phyloP scores from a whole-genome alignment of 2,888 invertebrate genomes.

The Itoplectis maculator region DNA sequence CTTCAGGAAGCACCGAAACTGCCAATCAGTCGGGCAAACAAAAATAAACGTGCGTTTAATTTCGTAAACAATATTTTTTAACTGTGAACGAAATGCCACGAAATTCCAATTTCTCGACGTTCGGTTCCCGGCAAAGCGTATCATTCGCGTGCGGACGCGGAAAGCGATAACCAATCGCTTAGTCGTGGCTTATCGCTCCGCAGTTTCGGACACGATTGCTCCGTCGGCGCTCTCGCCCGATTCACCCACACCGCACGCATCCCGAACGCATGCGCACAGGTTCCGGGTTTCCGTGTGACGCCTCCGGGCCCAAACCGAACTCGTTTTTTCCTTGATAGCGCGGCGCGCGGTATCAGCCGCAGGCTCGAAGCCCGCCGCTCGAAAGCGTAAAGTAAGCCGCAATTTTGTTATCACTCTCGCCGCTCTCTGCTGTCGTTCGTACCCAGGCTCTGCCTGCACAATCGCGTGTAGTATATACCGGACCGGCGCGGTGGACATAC shows the following conservation, averaged over 20 bases:
- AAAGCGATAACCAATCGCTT: constrained; percentile 18
- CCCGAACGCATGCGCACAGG: neutral
- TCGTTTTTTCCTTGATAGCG: constrained; percentile 24
- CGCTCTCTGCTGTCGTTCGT: constrained; percentile 22
- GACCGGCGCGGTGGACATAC: constrained; percentile 22
- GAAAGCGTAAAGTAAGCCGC: constrained; percentile 54
- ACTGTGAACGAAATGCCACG: too few relatives aligned
- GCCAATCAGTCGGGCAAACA: neutral
- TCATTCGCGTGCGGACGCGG: neutral
- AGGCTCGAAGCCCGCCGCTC: constrained; percentile 19
- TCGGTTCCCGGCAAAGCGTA: neutral
- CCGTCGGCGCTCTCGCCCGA: constrained; percentile 15
- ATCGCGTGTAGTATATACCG: constrained; percentile 1
- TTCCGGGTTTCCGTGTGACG: too few relatives aligned
- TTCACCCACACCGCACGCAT: neutral
- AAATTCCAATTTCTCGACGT: constrained; percentile 3
- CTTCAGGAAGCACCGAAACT: neutral
- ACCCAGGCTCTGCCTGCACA: neutral
- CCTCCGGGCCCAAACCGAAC: constrained; percentile 41
- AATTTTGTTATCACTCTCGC: constrained; percentile 62
- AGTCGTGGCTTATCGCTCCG: constrained; percentile 46
- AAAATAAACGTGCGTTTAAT: neutral
- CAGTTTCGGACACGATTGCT: constrained; percentile 31
- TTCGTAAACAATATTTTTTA: too few relatives aligned
- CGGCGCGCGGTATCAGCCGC: constrained; percentile 25